Base-by-base conservation (phyloP, 1,140 invertebrate genomes). In the Cherax quadricarinatus region DNA sequence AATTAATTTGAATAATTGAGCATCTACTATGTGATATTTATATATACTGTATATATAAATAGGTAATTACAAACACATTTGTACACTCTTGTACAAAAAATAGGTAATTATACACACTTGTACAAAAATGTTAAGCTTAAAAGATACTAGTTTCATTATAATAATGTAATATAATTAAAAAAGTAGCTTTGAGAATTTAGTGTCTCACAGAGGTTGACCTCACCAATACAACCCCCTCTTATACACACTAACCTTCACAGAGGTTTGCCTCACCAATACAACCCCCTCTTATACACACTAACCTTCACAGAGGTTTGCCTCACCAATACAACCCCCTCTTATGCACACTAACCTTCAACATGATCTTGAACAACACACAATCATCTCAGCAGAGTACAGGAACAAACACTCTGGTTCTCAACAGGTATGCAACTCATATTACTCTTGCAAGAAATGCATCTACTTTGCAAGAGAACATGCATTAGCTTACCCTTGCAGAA, bases 241-340 rank as follows among this genome's bases (percentile, higher is more conserved):
- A 83, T 75, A 83, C 48, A 83, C 81, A 83, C 81, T 83, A 83
- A 83, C 81, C 81, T 83, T 57, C 53, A 57, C 53, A 57, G 14
- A 10, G 16, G 62, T 66, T 12, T n/a, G 60, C 51, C 81, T 60
- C 24, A 83, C 70, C 6, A 60, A 53, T 60, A 51, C 51, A 83
- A 21, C 81, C 57, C 51, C 51, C 51, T 83, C 81, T 57, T 30
- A 83, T 75, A 83, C 48, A 83, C 81, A 83, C 81, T 83, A 83
- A 83, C 81, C 81, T 83, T 57, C 53, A 57, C 53, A 57, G 14
- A 10, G 16, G 62, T 66, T 12, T n/a, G 60, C 51, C 81, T 60
- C 24, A 83, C 70, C 6, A 60, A 53, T 60, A 51, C 51, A 83
- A 21, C 81, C 57, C 51, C 51, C 51, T 83, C 81, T 57, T 30